A percentile compares a stretch with the other conserved stretches of the same genome.
These are phyloP conservation scores for Heliconius himera DNA, from an alignment of 1,140 invertebrate species.

Conservation along the genomic window DNA sequence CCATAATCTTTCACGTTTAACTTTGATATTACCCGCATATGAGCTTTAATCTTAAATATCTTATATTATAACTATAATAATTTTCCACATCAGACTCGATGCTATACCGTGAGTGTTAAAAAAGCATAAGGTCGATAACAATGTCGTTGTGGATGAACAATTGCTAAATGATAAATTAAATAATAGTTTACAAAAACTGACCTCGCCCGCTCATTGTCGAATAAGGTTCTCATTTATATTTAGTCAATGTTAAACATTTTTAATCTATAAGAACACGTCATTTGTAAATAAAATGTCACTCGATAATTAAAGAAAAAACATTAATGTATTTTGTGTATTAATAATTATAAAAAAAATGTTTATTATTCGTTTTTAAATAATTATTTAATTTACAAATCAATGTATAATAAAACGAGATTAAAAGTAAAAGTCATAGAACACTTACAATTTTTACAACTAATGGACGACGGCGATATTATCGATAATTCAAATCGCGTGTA, in stretches of 20 bases:
- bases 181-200: constrained; percentile 67
- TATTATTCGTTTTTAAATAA: background rate
- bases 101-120: constrained; percentile 13
- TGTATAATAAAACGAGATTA: background rate
- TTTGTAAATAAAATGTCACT: background rate
- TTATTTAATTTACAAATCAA: background rate
- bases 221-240: constrained; percentile 52
- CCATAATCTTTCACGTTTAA: background rate
- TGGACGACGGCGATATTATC: constrained; percentile 36
- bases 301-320: background rate
- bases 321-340: background rate
- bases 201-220: constrained; percentile 71
- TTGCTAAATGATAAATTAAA: constrained; percentile 63
- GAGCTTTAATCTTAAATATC: too few species aligned
- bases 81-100: background rate
- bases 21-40: background rate
- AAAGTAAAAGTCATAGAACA: constrained; percentile 22
- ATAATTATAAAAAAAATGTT: background rate
- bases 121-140: constrained; percentile 60
- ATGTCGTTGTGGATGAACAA: constrained; percentile 72
- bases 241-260: constrained; percentile 49
- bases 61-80: too few species aligned
- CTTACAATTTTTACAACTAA: constrained; percentile 29
- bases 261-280: constrained; percentile 4
- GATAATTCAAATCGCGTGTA: constrained; percentile 66